Percentiles rank a stretch among this genome's conserved stretches.
phyloP scores from a whole-genome alignment of 2,888 invertebrate species.

The Heteromyza rotundicornis region DNA sequence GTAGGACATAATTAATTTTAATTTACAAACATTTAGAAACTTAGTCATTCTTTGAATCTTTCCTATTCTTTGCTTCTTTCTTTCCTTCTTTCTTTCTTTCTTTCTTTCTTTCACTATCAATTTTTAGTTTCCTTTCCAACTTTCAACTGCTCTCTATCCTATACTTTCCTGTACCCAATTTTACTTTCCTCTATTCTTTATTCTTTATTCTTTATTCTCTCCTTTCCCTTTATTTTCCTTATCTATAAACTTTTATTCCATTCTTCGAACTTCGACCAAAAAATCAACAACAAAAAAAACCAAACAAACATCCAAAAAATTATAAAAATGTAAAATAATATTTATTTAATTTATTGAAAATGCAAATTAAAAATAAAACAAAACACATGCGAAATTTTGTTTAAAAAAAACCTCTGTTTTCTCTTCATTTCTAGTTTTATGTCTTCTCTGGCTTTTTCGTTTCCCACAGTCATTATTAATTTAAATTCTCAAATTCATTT shows the following conservation, averaged over 20 bases:
- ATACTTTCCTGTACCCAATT: too few relatives aligned
- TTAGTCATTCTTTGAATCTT: slow-evolving; percentile 42
- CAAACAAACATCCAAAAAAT: slow-evolving; percentile 31
- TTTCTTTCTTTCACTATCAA: slow-evolving; percentile 16
- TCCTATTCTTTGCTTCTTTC: slow-evolving; percentile 13
- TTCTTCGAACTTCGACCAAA: slow-evolving; percentile 39
- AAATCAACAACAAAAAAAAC: too few relatives aligned
- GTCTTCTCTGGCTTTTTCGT: too few relatives aligned
- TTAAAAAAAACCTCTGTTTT: not conserved
- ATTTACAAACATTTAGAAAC: slow-evolving; percentile 36
- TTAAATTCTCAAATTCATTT: too few relatives aligned
- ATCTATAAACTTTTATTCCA: slow-evolving; percentile 24
- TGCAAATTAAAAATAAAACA: slow-evolving; percentile 42
- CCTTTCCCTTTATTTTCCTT: slow-evolving; percentile 14
- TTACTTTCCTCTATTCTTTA: too few relatives aligned
- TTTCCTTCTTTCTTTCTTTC: slow-evolving; percentile 15
- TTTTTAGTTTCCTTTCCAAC: too few relatives aligned
- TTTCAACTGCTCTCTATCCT: too few relatives aligned
- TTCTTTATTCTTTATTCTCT: slow-evolving; percentile 14
- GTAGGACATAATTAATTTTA: slow-evolving; percentile 44
- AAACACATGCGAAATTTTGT: too few relatives aligned
- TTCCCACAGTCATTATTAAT: too few relatives aligned
- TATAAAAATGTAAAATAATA: too few relatives aligned
- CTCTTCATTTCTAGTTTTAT: too few relatives aligned
- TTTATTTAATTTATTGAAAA: slow-evolving; percentile 60